Conservation (phyloP, 23 tunicate species). For the Styela plicata region DNA sequence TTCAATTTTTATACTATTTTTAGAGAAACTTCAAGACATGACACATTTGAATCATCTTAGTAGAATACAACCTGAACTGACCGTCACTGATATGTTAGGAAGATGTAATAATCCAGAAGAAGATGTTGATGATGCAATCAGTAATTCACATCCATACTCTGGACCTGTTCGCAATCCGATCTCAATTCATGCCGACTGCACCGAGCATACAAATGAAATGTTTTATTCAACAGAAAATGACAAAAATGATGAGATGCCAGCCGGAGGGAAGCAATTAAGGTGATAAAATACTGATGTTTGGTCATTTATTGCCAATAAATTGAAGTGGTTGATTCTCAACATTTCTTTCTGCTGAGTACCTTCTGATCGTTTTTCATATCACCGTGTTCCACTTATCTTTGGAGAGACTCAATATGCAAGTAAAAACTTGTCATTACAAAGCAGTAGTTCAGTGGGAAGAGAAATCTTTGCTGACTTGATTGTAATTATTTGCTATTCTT, state of each 20-base stretch:
- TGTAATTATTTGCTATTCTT: too few species aligned
- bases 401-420: too few species aligned
- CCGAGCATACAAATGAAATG: background rate
- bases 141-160: background rate
- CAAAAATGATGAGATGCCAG: background rate
- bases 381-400: too few species aligned
- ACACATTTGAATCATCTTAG: background rate
- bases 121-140: background rate
- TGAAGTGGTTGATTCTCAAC: too few species aligned
- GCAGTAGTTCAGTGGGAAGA: too few species aligned
- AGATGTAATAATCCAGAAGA: background rate
- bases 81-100: background rate
- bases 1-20: background rate
- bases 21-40: background rate
- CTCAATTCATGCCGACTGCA: background rate
- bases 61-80: background rate
- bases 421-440: too few species aligned
- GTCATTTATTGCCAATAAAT: too few species aligned
- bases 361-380: too few species aligned
- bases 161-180: background rate
- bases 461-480: too few species aligned
- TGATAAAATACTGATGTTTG: background rate
- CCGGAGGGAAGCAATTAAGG: background rate
- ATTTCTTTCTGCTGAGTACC: too few species aligned
- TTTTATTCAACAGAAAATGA: background rate